These are phyloP conservation scores for Stegodyphus mimosarum DNA, from an alignment of 1,140 invertebrate genomes.

Conservation along the genomic window DNA sequence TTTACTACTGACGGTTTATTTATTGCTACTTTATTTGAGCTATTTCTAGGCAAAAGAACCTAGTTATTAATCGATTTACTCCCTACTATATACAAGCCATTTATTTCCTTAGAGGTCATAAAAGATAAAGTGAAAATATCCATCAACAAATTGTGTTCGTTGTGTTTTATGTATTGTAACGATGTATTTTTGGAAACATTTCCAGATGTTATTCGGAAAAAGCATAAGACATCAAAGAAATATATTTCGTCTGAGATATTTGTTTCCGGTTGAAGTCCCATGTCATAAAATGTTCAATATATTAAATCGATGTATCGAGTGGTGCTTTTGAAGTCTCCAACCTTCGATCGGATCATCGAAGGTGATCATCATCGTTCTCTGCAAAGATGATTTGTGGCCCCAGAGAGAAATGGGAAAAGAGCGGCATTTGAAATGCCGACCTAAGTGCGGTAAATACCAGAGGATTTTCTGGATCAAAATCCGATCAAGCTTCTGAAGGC, in stretches of 20 bases:
- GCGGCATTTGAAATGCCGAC: conserved; percentile 29
- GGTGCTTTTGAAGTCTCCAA: neutral
- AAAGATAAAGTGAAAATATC: too few relatives aligned
- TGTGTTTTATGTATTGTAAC: too few relatives aligned
- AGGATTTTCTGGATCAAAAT: conserved; percentile 37
- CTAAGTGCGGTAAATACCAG: conserved; percentile 35
- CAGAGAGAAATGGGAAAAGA: conserved; percentile 1
- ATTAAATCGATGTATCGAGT: conserved; percentile 9
- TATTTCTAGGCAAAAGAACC: too few relatives aligned
- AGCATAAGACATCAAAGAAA: conserved; percentile 1
- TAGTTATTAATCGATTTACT: too few relatives aligned
- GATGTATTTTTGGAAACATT: neutral
- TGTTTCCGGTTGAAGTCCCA: conserved; percentile 20
- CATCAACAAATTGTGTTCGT: too few relatives aligned
- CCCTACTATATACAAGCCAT: too few relatives aligned
- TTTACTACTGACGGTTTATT: too few relatives aligned
- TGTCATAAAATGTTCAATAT: conserved; percentile 49
- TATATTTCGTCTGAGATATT: neutral
- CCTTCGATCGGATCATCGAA: conserved; percentile 17
- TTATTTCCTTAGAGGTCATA: too few relatives aligned
- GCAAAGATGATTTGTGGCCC: conserved; percentile 29
- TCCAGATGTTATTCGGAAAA: neutral
- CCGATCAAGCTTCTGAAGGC: conserved; percentile 12
- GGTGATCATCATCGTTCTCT: conserved; percentile 13
- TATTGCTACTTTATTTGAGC: too few relatives aligned